Conservation (phyloP, 2,797 vertebrate genomes). For the Halcyon chelicuti region DNA sequence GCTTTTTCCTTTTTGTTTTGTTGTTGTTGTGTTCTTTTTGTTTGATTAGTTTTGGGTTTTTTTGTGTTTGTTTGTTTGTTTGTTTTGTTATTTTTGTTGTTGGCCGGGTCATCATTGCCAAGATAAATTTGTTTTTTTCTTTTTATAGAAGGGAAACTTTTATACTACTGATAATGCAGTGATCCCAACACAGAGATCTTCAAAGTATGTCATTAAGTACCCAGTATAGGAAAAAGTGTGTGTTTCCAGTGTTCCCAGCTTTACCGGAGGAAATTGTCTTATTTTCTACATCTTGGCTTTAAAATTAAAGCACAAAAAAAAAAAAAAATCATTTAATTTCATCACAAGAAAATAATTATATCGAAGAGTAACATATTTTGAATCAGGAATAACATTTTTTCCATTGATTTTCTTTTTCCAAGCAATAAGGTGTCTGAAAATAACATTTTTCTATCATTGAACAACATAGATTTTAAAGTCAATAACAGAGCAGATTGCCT, state of each 20-base stretch:
- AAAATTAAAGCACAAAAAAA: background rate
- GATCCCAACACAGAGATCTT: background rate
- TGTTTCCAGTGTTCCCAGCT: background rate
- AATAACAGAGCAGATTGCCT: constrained; percentile 65
- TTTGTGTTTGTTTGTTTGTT: background rate
- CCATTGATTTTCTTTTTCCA: background rate
- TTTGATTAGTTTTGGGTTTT: background rate
- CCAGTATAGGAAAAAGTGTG: background rate
- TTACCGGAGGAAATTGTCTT: background rate
- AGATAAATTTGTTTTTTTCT: background rate
- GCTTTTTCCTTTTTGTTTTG: too few species aligned
- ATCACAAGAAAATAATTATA: constrained; percentile 34
- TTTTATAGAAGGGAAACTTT: background rate
- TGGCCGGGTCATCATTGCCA: background rate
- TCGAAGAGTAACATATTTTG: constrained; percentile 17
- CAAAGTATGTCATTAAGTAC: constrained; percentile 1
- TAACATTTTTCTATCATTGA: constrained; percentile 31
- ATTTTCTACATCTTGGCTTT: background rate
- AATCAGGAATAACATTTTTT: constrained; percentile 53
- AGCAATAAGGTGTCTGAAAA: constrained; percentile 33
- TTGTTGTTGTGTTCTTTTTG: too few species aligned
- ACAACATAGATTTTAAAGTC: constrained; percentile 65
- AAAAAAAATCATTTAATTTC: background rate
- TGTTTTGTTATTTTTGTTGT: background rate
- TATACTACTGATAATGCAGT: background rate